Percentiles rank a stretch among this genome's conserved stretches.
Conservation (phyloP, 2,888 invertebrate species). For the Drosophila pegasa region DNA sequence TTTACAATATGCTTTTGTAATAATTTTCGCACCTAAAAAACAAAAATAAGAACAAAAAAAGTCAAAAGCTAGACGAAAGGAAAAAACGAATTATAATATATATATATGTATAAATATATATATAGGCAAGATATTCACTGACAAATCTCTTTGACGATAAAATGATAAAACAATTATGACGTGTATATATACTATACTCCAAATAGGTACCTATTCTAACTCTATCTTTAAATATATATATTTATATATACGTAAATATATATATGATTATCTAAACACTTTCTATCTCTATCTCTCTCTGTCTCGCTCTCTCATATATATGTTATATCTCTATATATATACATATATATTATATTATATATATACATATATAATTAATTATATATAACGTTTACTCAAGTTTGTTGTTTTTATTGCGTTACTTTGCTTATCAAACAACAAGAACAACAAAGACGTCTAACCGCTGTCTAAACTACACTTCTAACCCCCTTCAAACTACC, state of each 20-base stretch:
- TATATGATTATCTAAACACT: slow-evolving; percentile 51
- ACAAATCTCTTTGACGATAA: slow-evolving; percentile 81
- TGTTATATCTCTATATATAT: slow-evolving; percentile 34
- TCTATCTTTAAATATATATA: slow-evolving; percentile 37
- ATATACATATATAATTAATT: slow-evolving; percentile 41
- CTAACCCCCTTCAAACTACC: slow-evolving; percentile 1
- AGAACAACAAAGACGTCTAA: slow-evolving; percentile 20
- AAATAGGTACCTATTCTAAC: slow-evolving; percentile 35
- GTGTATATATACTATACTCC: slow-evolving; percentile 60
- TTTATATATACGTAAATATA: slow-evolving; percentile 20
- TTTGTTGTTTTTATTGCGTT: slow-evolving; percentile 71
- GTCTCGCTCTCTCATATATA: slow-evolving; percentile 42
- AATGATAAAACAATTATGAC: slow-evolving; percentile 82
- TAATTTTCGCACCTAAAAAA: slow-evolving; percentile 75
- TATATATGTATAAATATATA: slow-evolving; percentile 21
- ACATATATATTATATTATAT: slow-evolving; percentile 25
- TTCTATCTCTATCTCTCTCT: slow-evolving; percentile 45
- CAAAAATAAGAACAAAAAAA: slow-evolving; percentile 31
- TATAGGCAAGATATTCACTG: slow-evolving; percentile 56
- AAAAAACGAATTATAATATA: slow-evolving; percentile 18
- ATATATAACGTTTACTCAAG: slow-evolving; percentile 48
- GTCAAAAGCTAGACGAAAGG: slow-evolving; percentile 58
- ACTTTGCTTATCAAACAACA: slow-evolving; percentile 61
- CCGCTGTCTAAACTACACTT: slow-evolving; percentile 18
- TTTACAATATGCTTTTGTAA: slow-evolving; percentile 82